Evolutionary conservation across 2,888 invertebrate genomes (phyloP), one percentile per base, ranked within the genome.

Genomic region (Aethes cnicana): DNA sequence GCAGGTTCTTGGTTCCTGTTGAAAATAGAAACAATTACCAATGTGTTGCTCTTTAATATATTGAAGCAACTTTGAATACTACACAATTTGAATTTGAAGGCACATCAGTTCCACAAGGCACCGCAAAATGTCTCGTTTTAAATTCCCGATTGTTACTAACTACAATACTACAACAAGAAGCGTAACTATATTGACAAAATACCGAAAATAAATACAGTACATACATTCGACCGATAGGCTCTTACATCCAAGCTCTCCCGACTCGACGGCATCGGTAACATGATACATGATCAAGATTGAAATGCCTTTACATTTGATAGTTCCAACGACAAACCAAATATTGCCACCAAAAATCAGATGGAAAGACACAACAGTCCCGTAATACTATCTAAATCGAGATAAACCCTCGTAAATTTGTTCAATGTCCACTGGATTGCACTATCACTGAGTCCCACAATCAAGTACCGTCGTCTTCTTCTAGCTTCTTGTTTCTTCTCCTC

Each of bases 391-490:
- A 78, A 74, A 66, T 64, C 72, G 74, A 63, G 69, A 73, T 64
- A 39, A 49, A 20, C 55, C 69, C 70, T 67, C 61, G 59, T 55
- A 55, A 69, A 78, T 77, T 81, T 72, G 76, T 82, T 83, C 76
- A 78, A 76, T 64, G 82, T 81, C 74, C 79, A 80, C 76, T 75
- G 73, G 75, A 67, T 61, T 48, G 64, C 71, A 73, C 76, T 71
- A 73, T 60, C 68, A 73, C 71, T 61, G 58, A 56, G 50, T 58
- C 44, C 50, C 54, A 63, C 58, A 62, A 69, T 88, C 87, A 86
- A 73, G 87, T 86, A 55, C 84, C 84, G 50, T 81, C 84, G 56
- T 81, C 77, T 30, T 81, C 81, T 11, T 77, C 72, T 21, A 72
- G 56, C 46, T 76, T 73, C 63, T 78, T 77, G 57, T 77, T 84